phyloP scores from a whole-genome alignment of 2,888 invertebrate genomes.

The Dryocosmus kuriphilus region DNA sequence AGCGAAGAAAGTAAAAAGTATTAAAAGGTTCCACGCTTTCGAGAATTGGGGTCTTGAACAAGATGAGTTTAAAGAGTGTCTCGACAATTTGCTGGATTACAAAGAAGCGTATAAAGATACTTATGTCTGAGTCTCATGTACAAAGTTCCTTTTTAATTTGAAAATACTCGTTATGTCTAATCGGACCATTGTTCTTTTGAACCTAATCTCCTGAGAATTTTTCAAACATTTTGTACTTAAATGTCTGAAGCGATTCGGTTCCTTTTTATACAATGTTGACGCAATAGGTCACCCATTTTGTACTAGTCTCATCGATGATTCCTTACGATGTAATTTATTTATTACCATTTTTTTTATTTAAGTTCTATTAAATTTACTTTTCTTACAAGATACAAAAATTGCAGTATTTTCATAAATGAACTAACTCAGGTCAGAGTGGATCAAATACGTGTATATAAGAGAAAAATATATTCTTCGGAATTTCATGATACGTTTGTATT shows the following conservation, averaged over 20 bases:
- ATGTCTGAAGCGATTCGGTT: not conserved
- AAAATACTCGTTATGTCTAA: too few relatives aligned
- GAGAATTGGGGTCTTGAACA: conserved; percentile 84
- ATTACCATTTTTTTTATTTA: not conserved
- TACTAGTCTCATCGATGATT: not conserved
- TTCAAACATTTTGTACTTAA: not conserved
- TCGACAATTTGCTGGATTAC: conserved; percentile 84
- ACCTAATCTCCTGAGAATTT: not conserved
- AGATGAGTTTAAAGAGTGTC: conserved; percentile 84
- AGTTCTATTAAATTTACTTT: not conserved
- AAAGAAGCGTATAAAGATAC: conserved; percentile 88
- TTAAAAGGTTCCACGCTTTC: conserved; percentile 85
- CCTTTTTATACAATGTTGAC: not conserved
- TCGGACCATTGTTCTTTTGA: not conserved
- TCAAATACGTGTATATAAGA: not conserved
- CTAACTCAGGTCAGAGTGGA: not conserved
- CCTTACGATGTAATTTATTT: not conserved
- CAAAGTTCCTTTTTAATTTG: too few relatives aligned
- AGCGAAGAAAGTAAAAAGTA: conserved; percentile 83
- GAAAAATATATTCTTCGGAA: not conserved
- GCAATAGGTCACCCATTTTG: not conserved
- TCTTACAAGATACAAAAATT: not conserved
- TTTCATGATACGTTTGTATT: too few relatives aligned
- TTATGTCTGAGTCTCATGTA: conserved; percentile 76
- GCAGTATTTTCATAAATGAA: not conserved